phyloP scores from a whole-genome alignment of 2,113 vertebrate species.

The Ophiodon elongatus region DNA sequence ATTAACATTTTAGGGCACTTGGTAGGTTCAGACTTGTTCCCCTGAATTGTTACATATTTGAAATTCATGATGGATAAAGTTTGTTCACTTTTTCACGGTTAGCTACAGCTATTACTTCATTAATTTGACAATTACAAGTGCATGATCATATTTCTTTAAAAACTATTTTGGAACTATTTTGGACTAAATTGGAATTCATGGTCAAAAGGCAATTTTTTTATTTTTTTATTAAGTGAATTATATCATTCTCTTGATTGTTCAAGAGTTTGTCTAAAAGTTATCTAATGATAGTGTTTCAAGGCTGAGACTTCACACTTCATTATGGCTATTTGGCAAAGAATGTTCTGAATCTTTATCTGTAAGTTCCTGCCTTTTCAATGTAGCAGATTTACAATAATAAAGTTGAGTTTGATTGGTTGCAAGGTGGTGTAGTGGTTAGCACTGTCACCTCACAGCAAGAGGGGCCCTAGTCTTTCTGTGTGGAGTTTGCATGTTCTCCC shows the following conservation, averaged over 20 bases:
- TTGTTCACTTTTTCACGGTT: neutral
- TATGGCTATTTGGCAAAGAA: neutral
- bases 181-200: neutral
- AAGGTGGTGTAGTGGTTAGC: too few species aligned
- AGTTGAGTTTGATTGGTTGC: neutral
- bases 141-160: neutral
- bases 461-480: too few species aligned
- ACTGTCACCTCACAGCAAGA: too few species aligned
- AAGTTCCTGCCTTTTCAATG: neutral
- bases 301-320: neutral
- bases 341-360: neutral
- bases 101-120: neutral
- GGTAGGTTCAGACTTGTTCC: conserved; percentile 60
- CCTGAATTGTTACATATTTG: conserved; percentile 40
- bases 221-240: neutral
- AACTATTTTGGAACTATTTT: too few species aligned
- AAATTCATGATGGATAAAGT: conserved; percentile 17
- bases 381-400: neutral
- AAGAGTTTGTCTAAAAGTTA: neutral
- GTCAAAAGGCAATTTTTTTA: neutral
- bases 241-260: neutral
- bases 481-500: too few species aligned
- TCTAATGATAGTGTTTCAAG: neutral
- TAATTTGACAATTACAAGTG: neutral
- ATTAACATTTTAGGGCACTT: conserved; percentile 77